A percentile compares a stretch with the other conserved stretches of the same genome.
phyloP scores from a whole-genome alignment of 2,888 invertebrate genomes.

The Mesoligia furuncula region DNA sequence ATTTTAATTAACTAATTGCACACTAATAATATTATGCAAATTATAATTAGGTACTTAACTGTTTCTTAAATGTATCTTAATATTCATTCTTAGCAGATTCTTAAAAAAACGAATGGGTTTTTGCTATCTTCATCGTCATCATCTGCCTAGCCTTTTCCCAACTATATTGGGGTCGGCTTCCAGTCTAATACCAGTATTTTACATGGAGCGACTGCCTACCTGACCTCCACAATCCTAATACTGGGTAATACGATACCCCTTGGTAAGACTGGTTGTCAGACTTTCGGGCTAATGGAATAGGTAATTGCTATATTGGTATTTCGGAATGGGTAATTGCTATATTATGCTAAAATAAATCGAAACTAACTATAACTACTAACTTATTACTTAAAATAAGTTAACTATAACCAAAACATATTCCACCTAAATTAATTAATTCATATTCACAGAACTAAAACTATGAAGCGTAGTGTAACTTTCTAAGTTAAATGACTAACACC shows the following conservation, averaged over 20 bases:
- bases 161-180: no score
- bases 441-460: background rate
- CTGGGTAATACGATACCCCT: no score
- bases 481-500: constrained; percentile 5
- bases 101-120: background rate
- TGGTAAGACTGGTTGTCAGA: no score
- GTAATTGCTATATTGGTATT: no score
- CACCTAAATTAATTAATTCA: background rate
- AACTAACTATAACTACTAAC: background rate
- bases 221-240: no score
- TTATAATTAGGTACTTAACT: background rate
- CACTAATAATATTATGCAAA: background rate
- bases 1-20: background rate
- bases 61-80: background rate
- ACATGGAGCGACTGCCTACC: no score
- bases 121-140: background rate
- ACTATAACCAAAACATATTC: background rate
- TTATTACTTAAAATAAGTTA: constrained; percentile 5
- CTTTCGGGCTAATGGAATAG: background rate
- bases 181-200: no score
- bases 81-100: background rate
- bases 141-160: no score
- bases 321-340: background rate
- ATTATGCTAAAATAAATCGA: background rate
- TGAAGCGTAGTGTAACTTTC: background rate